Evolutionary conservation across 2,797 vertebrate genomes (phyloP).

Genomic region (Helarctos malayanus): DNA sequence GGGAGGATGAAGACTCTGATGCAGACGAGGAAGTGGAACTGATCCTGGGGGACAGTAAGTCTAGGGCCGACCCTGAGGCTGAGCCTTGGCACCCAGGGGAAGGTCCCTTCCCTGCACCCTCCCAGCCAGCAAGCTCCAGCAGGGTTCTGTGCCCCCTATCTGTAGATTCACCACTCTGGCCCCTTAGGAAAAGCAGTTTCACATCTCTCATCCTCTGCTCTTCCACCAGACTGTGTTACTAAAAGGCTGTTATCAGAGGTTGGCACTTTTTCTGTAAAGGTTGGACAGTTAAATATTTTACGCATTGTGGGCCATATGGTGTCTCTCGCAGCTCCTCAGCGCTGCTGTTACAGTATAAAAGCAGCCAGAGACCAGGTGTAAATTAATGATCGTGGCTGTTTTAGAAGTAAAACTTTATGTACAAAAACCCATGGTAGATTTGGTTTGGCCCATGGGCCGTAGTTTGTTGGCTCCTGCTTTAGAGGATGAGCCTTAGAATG

Average conservation of each 20-base stretch:
- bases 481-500: neutral
- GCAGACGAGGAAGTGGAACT: conserved; percentile 95
- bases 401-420: conserved; percentile 17
- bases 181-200: neutral
- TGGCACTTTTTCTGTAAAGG: neutral
- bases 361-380: neutral
- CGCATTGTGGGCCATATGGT: neutral
- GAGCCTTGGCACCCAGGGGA: neutral
- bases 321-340: neutral
- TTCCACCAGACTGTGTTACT: neutral
- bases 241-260: neutral
- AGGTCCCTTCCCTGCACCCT: neutral
- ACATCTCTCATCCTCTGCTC: neutral
- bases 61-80: conserved; percentile 51
- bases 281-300: neutral
- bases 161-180: neutral
- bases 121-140: neutral
- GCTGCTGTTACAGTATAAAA: neutral
- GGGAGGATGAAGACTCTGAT: conserved; percentile 95
- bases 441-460: neutral
- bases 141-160: neutral
- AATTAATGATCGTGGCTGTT: neutral
- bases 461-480: conserved; percentile 1
- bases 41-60: conserved; percentile 97
- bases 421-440: neutral